Evolutionary conservation across 2,113 vertebrate species (phyloP), one percentile per base, ranked within the genome.

Genomic region (Spea multiplicata): DNA sequence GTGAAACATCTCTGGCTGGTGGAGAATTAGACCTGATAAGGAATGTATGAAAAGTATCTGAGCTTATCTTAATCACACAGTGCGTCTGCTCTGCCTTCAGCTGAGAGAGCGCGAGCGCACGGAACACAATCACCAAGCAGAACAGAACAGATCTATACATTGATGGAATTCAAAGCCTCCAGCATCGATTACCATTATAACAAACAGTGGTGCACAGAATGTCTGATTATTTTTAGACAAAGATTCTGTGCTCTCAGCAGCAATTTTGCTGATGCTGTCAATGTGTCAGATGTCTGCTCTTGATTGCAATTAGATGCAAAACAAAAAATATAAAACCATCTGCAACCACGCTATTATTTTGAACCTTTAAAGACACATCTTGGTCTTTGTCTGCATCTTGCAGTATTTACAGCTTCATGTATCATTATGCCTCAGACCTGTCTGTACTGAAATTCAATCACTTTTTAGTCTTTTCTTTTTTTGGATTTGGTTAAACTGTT

Each of bases 201-300:
- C 97, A 96, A 97, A 98, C 95, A 96, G 96, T 93, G 93, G 95
- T 93, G 91, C 92, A 89, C 95, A 93, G 95, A 97, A 97, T 94
- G 94, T 96, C 97, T 96, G 97, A 98, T 99, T 99, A 99, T 99
- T 98, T 99, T 99, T 98, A 99, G 97, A 98, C 95, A 96, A 96
- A 98, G 96, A 98, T 99, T 98, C 95, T 97, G 96, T 97, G 93
- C 95, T 96, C 97, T 99, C 97, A 98, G 97, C 97, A 98, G 94
- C 96, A 95, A 97, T 96, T 97, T 94, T 98, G 97, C 97, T 98
- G 97, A 98, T 96, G 94, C 96, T 93, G 95, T 97, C 96, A 95
- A 95, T 94, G 95, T 94, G 93, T 95, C 95, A 96, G 95, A 98
- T 95, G 96, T 95, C 95, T 96, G 95, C 95, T 95, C 94, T 96